Evolutionary conservation across 1,140 invertebrate genomes (phyloP), one percentile per base, ranked within the genome.

Genomic region (Bilobella aurantiaca): DNA sequence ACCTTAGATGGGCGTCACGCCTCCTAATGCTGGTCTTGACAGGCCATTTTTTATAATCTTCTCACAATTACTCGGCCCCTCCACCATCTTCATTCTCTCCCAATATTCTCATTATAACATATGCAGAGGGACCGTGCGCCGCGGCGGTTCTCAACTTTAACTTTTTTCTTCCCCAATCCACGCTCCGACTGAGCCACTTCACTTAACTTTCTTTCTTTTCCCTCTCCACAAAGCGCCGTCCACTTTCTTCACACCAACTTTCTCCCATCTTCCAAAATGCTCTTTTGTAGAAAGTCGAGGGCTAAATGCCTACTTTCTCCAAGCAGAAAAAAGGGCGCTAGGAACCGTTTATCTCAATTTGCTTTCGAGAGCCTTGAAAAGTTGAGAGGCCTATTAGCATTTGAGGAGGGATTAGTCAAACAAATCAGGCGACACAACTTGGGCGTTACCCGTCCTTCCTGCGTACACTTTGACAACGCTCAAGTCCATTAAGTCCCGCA

Each of bases 11-110:
- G 69, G 69, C 69, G 69, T 62, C 66, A 68, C 66, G 67, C 64
- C 64, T 66, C 64, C 67, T 68, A 68, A 68, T 68, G 66, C 69
- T 71, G 69, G 37, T 71, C 61, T 59, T 71, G 69, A 71, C 69
- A 71, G 69, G 66, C 58, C 66, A 71, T 71, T 71, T 69, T 71
- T 71, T 71, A 70, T 59, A 65, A 70, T 63, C 65, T 68, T 63
- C 66, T 62, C 65, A 68, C 69, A 70, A 70, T 70, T 70, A 70
- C 46, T 42, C 57, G 67, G 34, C 63, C 61, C 34, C 37, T 57
- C 31, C 59, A 25, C 30, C 12, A 27, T 58, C 29, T 58, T 58
- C 57, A 27, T 29, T 30, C 30, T 23, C 23, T 58, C 28, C 5
- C n/a, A n/a, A 28, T 30, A 27, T 58, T 8, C 2, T 58, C 57